These are phyloP conservation scores for Hypolimnas misippus DNA, from an alignment of 2,888 invertebrate genomes.

Conservation along the genomic window DNA sequence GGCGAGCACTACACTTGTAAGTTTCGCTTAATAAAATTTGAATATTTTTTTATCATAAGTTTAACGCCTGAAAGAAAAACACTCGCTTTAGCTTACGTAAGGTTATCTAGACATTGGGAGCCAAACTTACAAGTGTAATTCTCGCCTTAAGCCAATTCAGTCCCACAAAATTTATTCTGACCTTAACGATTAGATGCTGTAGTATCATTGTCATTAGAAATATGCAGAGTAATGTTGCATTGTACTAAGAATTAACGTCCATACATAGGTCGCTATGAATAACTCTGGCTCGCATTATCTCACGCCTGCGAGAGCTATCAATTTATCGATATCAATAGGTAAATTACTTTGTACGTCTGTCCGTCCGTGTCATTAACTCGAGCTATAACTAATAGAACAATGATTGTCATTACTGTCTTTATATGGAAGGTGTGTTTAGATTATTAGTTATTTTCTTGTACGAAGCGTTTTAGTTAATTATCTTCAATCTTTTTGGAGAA, in stretches of 20 bases:
- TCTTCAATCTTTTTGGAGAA: no score
- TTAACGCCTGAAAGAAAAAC: no score
- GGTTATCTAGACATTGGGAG: no score
- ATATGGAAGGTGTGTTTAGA: not conserved
- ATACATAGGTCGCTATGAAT: slow-evolving; percentile 45
- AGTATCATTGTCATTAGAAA: slow-evolving; percentile 48
- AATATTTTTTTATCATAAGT: no score
- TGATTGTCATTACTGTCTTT: slow-evolving; percentile 33
- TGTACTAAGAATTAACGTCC: slow-evolving; percentile 53
- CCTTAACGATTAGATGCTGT: slow-evolving; percentile 43
- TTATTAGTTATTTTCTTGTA: not conserved
- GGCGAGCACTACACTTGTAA: no score
- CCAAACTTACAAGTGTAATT: no score
- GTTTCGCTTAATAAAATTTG: no score
- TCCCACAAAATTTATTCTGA: not conserved
- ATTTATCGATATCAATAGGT: slow-evolving; percentile 44
- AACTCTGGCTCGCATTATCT: slow-evolving; percentile 42
- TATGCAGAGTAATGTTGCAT: slow-evolving; percentile 59
- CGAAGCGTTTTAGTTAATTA: not conserved
- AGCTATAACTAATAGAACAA: slow-evolving; percentile 35
- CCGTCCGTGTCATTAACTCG: slow-evolving; percentile 36
- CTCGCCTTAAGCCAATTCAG: no score
- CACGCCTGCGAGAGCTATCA: slow-evolving; percentile 43
- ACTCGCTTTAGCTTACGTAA: not conserved
- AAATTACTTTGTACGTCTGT: slow-evolving; percentile 46